Evolutionary conservation across 2,797 vertebrate genomes (phyloP).

Genomic region (Poeciliopsis paucimaculata): DNA sequence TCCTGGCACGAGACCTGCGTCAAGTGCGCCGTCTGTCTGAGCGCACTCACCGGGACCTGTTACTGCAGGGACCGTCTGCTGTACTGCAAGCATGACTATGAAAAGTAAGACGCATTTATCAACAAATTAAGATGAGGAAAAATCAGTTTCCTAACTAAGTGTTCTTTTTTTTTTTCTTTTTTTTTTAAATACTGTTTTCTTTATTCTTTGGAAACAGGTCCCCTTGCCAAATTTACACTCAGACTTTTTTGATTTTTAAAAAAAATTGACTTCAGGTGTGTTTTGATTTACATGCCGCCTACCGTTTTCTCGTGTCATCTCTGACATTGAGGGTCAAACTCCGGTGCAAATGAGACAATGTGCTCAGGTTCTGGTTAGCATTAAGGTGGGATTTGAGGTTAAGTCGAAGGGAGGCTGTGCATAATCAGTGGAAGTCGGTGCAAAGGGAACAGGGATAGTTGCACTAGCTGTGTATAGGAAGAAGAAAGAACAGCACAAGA

Average conservation of each 20-base stretch:
- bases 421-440: not conserved
- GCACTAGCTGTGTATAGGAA: not conserved
- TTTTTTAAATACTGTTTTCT: not conserved
- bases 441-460: not conserved
- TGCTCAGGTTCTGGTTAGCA: not conserved
- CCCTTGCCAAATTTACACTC: not conserved
- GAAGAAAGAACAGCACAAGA: not conserved
- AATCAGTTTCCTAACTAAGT: not conserved
- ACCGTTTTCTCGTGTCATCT: not conserved
- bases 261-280: not conserved
- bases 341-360: not conserved
- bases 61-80: conserved; percentile 89
- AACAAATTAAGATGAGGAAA: not conserved
- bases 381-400: not conserved
- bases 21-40: conserved; percentile 88
- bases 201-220: not conserved
- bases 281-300: not conserved
- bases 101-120: conserved; percentile 84
- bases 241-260: not conserved
- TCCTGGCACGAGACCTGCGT: conserved; percentile 92
- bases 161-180: no score
- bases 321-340: not conserved
- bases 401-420: not conserved
- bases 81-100: conserved; percentile 93
- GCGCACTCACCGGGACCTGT: conserved; percentile 87